These are phyloP conservation scores for Lysandra bellargus DNA, from an alignment of 2,888 invertebrate species.

Conservation along the genomic window DNA sequence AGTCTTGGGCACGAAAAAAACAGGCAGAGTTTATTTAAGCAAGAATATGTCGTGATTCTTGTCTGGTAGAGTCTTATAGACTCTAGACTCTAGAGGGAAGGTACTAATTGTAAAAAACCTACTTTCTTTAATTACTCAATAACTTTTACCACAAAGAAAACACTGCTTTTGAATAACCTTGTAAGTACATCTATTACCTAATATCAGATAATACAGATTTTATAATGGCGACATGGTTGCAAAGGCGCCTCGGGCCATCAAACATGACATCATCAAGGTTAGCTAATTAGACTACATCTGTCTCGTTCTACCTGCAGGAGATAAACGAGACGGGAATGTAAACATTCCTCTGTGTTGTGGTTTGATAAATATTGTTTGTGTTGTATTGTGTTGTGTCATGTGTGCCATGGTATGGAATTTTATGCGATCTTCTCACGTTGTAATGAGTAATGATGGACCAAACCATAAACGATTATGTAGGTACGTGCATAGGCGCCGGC, in stretches of 20 bases:
- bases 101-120: not conserved
- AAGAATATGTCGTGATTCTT: too few relatives aligned
- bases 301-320: constrained; percentile 5
- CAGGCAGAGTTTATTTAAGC: too few relatives aligned
- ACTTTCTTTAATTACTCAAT: too few relatives aligned
- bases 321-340: constrained; percentile 25
- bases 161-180: not conserved
- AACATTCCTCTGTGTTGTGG: constrained; percentile 16
- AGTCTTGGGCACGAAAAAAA: not conserved
- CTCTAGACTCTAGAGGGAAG: too few relatives aligned
- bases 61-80: too few relatives aligned
- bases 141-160: not conserved
- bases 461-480: not conserved
- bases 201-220: constrained; percentile 16
- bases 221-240: not conserved
- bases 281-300: constrained; percentile 43
- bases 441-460: not conserved
- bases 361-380: constrained; percentile 8
- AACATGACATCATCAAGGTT: constrained; percentile 73
- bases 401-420: constrained; percentile 4
- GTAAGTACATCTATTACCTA: not conserved
- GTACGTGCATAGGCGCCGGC: too few relatives aligned
- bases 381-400: not conserved
- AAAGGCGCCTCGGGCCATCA: not conserved
- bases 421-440: not conserved